Evolutionary conservation across 2,113 vertebrate species (phyloP).

Genomic region (Talpa occidentalis): DNA sequence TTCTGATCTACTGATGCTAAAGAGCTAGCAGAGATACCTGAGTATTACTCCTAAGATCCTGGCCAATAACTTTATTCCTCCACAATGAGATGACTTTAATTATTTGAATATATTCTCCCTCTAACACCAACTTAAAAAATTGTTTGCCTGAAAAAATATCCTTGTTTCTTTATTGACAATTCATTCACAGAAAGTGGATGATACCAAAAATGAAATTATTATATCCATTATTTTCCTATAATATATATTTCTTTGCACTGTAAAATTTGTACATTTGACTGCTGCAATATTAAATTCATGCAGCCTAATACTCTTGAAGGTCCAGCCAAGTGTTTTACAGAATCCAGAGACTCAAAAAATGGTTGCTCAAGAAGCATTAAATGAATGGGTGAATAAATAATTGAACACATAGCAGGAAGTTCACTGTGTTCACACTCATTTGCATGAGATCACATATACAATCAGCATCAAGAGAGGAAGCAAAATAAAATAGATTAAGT

Average conservation of each 20-base stretch:
- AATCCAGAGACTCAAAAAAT: constrained; percentile 32
- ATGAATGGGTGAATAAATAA: constrained; percentile 48
- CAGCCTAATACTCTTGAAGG: background rate
- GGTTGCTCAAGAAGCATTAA: background rate
- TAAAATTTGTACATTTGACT: background rate
- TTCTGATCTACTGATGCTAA: background rate
- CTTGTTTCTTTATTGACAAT: background rate
- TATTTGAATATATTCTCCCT: background rate
- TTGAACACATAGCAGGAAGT: background rate
- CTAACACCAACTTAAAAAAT: background rate
- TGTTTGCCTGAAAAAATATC: background rate
- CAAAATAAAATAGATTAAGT: constrained; percentile 5
- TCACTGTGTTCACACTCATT: background rate
- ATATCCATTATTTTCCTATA: background rate
- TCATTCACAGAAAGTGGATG: background rate
- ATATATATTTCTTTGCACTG: background rate
- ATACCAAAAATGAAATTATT: background rate
- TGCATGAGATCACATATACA: constrained; percentile 25
- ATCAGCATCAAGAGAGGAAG: background rate
- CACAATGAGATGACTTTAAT: background rate
- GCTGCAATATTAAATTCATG: background rate
- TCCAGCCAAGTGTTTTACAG: background rate
- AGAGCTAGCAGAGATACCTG: background rate
- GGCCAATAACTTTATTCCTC: background rate
- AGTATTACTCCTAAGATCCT: background rate